Conservation (phyloP, 2,888 invertebrate species). For the Ochlodes sylvanus region DNA sequence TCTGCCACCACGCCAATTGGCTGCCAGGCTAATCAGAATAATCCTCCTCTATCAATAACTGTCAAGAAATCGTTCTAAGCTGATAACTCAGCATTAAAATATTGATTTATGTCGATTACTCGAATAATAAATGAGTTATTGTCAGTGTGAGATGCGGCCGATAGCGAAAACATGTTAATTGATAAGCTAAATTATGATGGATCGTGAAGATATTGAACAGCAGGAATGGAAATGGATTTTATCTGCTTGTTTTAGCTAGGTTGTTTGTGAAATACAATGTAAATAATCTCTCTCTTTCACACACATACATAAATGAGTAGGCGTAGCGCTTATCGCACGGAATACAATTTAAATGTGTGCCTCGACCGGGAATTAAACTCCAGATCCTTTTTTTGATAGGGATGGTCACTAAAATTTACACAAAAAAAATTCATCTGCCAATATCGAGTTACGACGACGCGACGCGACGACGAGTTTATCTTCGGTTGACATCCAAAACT, state of each 20-base stretch:
- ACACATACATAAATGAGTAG: no score
- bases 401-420: no score
- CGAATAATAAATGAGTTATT: slow-evolving; percentile 56
- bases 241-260: neutral
- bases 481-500: no score
- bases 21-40: slow-evolving; percentile 44
- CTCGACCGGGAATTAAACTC: no score
- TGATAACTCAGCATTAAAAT: slow-evolving; percentile 63
- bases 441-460: no score
- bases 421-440: no score
- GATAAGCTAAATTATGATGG: slow-evolving; percentile 52
- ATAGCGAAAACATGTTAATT: slow-evolving; percentile 49
- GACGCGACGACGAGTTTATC: no score
- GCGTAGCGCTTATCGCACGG: no score
- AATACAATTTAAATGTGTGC: no score
- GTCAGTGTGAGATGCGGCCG: slow-evolving; percentile 43
- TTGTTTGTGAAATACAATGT: no score
- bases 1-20: neutral
- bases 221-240: neutral
- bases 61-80: slow-evolving; percentile 62
- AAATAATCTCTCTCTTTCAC: no score
- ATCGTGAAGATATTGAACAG: slow-evolving; percentile 35
- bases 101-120: slow-evolving; percentile 66
- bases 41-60: slow-evolving; percentile 59
- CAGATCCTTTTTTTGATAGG: no score